Evolutionary conservation across 1,140 invertebrate genomes (phyloP), one percentile per base, ranked within the genome.

Genomic region (Drosophila asahinai): DNA sequence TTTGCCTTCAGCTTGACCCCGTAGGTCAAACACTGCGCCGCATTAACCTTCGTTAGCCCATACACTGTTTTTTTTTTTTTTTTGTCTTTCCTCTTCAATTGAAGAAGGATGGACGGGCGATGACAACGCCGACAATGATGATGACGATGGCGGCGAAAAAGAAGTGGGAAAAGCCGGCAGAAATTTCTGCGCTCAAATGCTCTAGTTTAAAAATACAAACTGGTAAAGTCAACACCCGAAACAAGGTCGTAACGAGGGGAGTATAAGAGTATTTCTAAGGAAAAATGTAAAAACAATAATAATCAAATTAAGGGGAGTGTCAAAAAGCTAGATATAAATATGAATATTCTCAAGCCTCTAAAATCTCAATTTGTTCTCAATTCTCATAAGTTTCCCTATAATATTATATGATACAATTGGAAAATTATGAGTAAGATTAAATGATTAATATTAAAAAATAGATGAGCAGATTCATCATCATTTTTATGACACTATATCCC

Each of bases 21-120:
- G 45, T 54, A 66, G 86, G 86, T 90, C 87, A 91, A 91, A 84
- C 90, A 91, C 83, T 79, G 89, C 61, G 38, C 49, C 87, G 87
- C 77, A 91, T 91, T 91, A 91, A 91, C 87, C 87, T 91, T 86
- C 83, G 87, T 91, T 91, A 87, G 87, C 87, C 87, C 77, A 80
- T 64, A 54, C 48, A 64, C 72, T 66, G 42, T 17, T 48, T 55
- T n/a, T 40, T 14, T n/a, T 19, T 54, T 54, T 52, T 17, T 42
- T 15, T 6, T 43, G 38, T 22, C 7, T 55, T 55, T 55, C 52
- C 52, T 9, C 52, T 55, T 65, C 71, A 81, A 89, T 89, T 84
- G 78, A 65, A 70, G 51, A 19, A 63, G 52, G 74, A 64, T 54
- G 59, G 11, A 38, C 11, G 15, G 19, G 30, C 17, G 22, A 61